A percentile compares a stretch with the other conserved stretches of the same genome.
phyloP scores from a whole-genome alignment of 2,888 invertebrate genomes.

The Mellilla xanthometata region DNA sequence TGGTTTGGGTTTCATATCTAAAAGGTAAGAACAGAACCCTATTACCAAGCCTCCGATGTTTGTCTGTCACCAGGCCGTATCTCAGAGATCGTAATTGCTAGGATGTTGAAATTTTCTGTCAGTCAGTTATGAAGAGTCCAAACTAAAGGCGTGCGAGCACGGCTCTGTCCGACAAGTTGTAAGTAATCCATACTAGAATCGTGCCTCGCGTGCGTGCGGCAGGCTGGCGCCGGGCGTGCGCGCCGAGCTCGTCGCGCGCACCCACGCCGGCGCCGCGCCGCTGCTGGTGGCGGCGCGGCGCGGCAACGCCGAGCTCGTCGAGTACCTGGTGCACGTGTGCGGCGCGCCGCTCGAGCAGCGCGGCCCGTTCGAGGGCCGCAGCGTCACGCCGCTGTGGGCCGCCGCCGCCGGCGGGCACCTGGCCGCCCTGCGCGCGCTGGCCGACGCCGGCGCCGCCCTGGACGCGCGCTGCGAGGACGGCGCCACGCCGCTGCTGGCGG shows the following conservation, averaged over 20 bases:
- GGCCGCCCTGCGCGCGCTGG: constrained; percentile 88
- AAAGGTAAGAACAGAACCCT: too few relatives aligned
- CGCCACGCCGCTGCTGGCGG: constrained; percentile 94
- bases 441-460: constrained; percentile 91
- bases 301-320: constrained; percentile 92
- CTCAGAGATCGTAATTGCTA: too few relatives aligned
- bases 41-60: too few relatives aligned
- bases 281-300: constrained; percentile 91
- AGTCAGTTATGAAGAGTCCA: too few relatives aligned
- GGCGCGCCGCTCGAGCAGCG: constrained; percentile 93
- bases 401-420: constrained; percentile 94
- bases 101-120: too few relatives aligned
- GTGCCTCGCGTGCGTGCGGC: not conserved
- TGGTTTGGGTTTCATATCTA: too few relatives aligned
- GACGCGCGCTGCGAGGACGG: constrained; percentile 94
- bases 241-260: constrained; percentile 85
- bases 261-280: constrained; percentile 89
- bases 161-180: too few relatives aligned
- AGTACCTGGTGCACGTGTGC: constrained; percentile 92
- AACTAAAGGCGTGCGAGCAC: too few relatives aligned
- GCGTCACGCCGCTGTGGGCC: constrained; percentile 95
- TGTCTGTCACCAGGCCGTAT: too few relatives aligned
- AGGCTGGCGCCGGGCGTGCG: constrained; percentile 71
- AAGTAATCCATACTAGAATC: too few relatives aligned
- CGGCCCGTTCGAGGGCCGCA: constrained; percentile 90